Percentiles rank a stretch among this genome's conserved stretches.
Evolutionary conservation across 2,797 vertebrate genomes (phyloP).

Genomic region (Rhinophrynus dorsalis): DNA sequence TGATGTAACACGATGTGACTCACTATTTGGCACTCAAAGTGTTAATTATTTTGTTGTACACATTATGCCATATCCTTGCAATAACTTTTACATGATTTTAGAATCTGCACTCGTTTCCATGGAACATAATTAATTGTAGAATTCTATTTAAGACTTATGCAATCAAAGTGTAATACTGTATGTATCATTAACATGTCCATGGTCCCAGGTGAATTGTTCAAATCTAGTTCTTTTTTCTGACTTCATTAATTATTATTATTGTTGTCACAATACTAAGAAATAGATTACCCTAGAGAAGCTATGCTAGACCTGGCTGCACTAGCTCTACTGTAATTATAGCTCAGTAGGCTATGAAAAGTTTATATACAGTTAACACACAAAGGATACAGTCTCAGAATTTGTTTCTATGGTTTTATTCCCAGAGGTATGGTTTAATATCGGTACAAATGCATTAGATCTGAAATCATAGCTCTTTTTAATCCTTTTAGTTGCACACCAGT

Average conservation of each 20-base stretch:
- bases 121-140: not conserved
- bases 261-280: constrained; percentile 29
- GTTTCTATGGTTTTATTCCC: constrained; percentile 20
- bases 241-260: constrained; percentile 36
- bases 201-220: constrained; percentile 8
- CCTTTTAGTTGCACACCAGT: no score
- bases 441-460: not conserved
- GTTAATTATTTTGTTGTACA: no score
- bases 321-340: constrained; percentile 7
- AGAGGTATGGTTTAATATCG: not conserved
- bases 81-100: not conserved
- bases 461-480: no score
- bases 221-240: constrained; percentile 10
- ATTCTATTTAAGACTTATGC: constrained; percentile 23
- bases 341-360: not conserved
- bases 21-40: no score
- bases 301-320: not conserved
- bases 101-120: not conserved
- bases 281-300: constrained; percentile 13
- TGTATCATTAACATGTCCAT: not conserved
- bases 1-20: no score
- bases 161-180: constrained; percentile 26
- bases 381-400: not conserved
- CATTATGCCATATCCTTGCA: not conserved
- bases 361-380: constrained; percentile 20